Conservation (phyloP, 2,797 vertebrate species). For the Garrulus glandarius region DNA sequence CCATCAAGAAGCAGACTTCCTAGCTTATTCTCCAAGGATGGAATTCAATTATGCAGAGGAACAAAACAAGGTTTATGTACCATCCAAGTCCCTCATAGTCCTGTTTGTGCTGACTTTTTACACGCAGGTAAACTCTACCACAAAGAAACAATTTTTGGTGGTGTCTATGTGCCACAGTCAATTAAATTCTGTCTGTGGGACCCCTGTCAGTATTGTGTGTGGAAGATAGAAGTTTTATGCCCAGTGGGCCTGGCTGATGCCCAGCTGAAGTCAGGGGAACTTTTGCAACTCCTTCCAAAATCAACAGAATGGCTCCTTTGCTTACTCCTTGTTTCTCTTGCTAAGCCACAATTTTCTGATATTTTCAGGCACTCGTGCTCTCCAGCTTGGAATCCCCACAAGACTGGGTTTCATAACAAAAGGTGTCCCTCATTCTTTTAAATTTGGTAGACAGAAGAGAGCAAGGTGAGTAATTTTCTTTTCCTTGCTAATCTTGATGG, state of each 20-base stretch:
- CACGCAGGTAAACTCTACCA: background rate
- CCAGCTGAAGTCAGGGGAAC: slow-evolving; percentile 37
- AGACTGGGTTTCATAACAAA: background rate
- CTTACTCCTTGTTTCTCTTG: background rate
- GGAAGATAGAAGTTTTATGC: slow-evolving; percentile 5
- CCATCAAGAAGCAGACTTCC: background rate
- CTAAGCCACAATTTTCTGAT: slow-evolving; percentile 13
- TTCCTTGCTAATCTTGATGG: background rate
- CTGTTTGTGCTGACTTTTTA: background rate
- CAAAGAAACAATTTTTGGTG: background rate
- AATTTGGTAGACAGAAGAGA: background rate
- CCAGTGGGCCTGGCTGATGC: background rate
- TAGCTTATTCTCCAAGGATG: slow-evolving; percentile 1
- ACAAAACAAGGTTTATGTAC: slow-evolving; percentile 18
- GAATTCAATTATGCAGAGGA: background rate
- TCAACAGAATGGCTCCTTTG: background rate
- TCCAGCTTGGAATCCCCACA: background rate
- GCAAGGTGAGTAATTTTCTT: background rate
- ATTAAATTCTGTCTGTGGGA: slow-evolving; percentile 11
- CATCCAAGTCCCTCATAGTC: background rate
- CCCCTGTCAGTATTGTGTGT: background rate
- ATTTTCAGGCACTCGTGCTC: background rate
- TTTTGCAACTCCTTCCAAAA: slow-evolving; percentile 28
- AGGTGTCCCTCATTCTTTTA: background rate
- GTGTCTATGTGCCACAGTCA: background rate